Base-by-base conservation (phyloP, 2,113 vertebrate genomes). In the Pao palembangensis region DNA sequence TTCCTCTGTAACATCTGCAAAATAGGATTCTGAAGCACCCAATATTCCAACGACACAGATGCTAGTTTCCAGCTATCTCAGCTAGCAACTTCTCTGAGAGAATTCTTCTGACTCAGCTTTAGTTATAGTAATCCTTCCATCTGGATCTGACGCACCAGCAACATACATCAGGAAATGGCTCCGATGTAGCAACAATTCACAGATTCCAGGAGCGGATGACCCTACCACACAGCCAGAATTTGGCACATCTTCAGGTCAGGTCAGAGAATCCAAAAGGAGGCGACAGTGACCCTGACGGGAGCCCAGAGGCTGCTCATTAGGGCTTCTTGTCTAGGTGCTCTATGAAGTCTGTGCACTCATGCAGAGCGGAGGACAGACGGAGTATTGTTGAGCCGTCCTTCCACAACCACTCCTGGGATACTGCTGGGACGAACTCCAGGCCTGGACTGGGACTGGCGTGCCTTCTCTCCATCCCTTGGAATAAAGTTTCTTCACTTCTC, bases 281-380 rank as follows among this genome's bases (percentile, higher is more conserved):
- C 70, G 58, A 56, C 60, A 65, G 8, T 15, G 25, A 42, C 19
- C 50, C 50, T 31, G 54, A 38, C 47, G 16, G 51, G 41, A 62
- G 60, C 56, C 47, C 51, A 66, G 19, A 70, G 43, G 54, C 21
- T 15, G 51, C 60, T 34, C 11, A 58, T 56, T 60, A 19, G 59
- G 59, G 38, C 51, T 46, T 77, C 52, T 62, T 62, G 73, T 75
- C 63, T 79, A 48, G 54, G 59, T 73, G 73, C 3, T 83, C 63
- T 51, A 0, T 11, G 53, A 20, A 54, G 64, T 31, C 58, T 47
- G 54, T n/a, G 25, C 44, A 58, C 41, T 75, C 41, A 55, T 19
- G 49, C 48, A 51, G 48, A 46, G n/a, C 10, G 38, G 25, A 47
- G 60, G 46, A 80, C 31, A 8, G 31, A 34, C 6, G 5, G 6